Percentiles rank a stretch among this genome's conserved stretches.
phyloP scores from a whole-genome alignment of 2,113 vertebrate species.

The Isurus oxyrinchus region DNA sequence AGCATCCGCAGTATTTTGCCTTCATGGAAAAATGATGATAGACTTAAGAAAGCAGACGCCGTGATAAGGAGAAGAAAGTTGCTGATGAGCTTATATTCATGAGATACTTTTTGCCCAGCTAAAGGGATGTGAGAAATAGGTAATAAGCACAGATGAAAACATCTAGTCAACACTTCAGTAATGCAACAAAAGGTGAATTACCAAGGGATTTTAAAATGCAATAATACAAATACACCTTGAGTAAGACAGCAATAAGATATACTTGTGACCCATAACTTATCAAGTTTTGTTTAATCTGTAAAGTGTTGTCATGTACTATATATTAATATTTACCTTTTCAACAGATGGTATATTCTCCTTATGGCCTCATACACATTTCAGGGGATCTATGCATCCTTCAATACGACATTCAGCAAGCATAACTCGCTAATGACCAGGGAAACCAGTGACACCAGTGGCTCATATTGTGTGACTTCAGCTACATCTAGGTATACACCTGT shows the following conservation, averaged over 20 bases:
- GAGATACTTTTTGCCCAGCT: neutral
- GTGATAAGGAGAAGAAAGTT: neutral
- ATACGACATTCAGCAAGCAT: neutral
- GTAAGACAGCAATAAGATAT: neutral
- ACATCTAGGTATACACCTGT: neutral
- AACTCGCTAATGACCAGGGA: neutral
- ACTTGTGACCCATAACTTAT: neutral
- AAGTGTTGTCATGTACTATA: neutral
- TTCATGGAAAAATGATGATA: neutral
- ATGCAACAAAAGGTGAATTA: neutral
- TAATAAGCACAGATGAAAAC: neutral
- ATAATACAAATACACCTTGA: neutral
- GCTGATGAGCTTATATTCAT: neutral
- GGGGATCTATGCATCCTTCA: neutral
- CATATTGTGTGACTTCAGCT: neutral
- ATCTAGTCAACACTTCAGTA: neutral
- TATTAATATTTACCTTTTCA: conserved; percentile 21
- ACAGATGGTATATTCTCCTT: neutral
- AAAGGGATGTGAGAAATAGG: neutral
- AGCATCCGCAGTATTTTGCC: too few species aligned
- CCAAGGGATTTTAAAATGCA: neutral
- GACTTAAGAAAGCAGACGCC: neutral
- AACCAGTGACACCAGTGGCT: neutral
- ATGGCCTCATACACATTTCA: neutral
- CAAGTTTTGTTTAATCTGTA: neutral